Conservation (phyloP, 2,888 invertebrate genomes). For the Melinaea marsaeus region DNA sequence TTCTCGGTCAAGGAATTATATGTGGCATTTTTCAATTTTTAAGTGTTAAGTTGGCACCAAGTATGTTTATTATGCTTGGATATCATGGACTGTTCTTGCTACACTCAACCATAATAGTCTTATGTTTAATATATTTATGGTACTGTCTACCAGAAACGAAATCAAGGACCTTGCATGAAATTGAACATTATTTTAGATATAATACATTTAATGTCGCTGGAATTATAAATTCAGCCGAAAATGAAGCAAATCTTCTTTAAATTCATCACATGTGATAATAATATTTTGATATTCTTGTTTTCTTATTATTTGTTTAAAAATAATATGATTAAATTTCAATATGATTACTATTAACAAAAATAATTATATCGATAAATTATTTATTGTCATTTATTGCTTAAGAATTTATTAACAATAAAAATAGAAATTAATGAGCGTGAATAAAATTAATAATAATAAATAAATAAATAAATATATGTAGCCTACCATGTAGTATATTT, state of each 20-base stretch:
- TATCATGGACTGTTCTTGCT: constrained; percentile 36
- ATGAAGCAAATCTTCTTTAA: neutral
- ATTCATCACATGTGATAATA: no score
- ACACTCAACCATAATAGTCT: constrained; percentile 27
- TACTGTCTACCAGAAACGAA: constrained; percentile 37
- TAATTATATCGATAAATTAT: no score
- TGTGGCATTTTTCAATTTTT: constrained; percentile 30
- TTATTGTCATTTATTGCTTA: no score
- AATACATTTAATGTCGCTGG: constrained; percentile 5
- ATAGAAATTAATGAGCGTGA: no score
- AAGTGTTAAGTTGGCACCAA: constrained; percentile 30
- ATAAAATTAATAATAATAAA: no score
- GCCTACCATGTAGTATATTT: no score
- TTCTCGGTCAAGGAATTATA: constrained; percentile 28
- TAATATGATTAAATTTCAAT: no score
- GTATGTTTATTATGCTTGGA: constrained; percentile 31
- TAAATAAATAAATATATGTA: no score
- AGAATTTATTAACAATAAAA: no score
- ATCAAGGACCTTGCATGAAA: constrained; percentile 37
- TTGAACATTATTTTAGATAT: constrained; percentile 35
- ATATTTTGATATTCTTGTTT: no score
- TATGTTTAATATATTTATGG: constrained; percentile 35
- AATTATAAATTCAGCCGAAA: neutral
- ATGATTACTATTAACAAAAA: no score
- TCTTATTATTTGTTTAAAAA: no score